A percentile compares a stretch with the other conserved stretches of the same genome.
Conservation (phyloP, 2,113 vertebrate species). For the Pelecanoides urinatrix region DNA sequence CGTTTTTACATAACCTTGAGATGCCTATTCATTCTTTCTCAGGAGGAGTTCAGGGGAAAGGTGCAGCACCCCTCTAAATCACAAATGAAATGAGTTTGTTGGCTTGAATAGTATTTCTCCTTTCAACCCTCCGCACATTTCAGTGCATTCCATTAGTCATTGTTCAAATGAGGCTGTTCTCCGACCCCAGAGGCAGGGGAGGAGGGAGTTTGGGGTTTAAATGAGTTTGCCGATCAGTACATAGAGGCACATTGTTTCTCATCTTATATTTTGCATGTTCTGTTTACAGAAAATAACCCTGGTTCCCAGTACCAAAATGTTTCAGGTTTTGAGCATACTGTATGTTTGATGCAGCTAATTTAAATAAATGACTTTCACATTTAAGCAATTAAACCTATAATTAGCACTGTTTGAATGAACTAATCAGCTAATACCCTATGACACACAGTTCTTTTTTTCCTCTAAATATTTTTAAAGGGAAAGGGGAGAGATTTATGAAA, state of each 20-base stretch:
- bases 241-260: conserved; percentile 58
- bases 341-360: conserved; percentile 60
- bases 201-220: conserved; percentile 69
- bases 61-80: conserved; percentile 58
- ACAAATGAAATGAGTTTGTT: conserved; percentile 70
- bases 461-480: conserved; percentile 49
- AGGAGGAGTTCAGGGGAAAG: conserved; percentile 52
- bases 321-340: conserved; percentile 44
- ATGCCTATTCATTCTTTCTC: conserved; percentile 61
- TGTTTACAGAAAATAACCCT: conserved; percentile 29
- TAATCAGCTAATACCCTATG: conserved; percentile 44
- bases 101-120: conserved; percentile 63
- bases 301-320: conserved; percentile 5
- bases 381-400: conserved; percentile 50
- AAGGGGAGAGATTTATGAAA: conserved; percentile 9
- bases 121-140: conserved; percentile 58
- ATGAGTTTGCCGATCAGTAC: conserved; percentile 65
- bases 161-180: conserved; percentile 61
- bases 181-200: conserved; percentile 57
- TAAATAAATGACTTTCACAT: conserved; percentile 55
- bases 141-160: conserved; percentile 67
- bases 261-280: conserved; percentile 42
- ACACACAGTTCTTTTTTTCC: background rate
- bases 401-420: conserved; percentile 44
- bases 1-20: conserved; percentile 63